A percentile compares a stretch with the other conserved stretches of the same genome.
Conservation (phyloP, 2,888 invertebrate genomes). For the Melipona bicolor region DNA sequence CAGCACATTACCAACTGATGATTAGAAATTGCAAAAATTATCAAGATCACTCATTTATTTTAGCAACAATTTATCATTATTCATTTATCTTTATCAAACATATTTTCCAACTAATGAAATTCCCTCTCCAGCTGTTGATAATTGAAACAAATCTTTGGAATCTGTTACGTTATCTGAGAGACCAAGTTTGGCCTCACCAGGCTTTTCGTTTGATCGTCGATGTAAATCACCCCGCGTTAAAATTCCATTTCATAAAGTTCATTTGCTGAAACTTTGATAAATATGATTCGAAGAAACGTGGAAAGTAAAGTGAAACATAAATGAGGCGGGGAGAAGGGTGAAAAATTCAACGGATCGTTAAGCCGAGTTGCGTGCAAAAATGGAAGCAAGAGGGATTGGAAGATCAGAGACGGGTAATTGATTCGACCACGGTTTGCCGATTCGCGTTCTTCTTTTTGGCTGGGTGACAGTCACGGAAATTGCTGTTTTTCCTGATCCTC, state of each 20-base stretch:
- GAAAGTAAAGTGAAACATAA: neutral
- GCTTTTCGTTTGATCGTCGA: neutral
- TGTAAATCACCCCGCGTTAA: neutral
- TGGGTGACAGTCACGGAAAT: conserved; percentile 37
- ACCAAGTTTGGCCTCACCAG: neutral
- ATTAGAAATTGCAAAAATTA: too few relatives aligned
- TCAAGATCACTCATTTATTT: too few relatives aligned
- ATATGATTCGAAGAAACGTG: neutral
- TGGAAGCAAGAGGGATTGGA: neutral
- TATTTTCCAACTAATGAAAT: neutral
- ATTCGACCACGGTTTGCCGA: conserved; percentile 18
- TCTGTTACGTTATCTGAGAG: neutral
- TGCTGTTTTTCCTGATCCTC: conserved; percentile 20
- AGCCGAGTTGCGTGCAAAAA: conserved; percentile 2
- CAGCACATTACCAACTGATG: too few relatives aligned
- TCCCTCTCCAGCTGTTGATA: neutral
- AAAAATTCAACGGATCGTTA: conserved; percentile 13
- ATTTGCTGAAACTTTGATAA: neutral
- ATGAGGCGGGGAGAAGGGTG: too few relatives aligned
- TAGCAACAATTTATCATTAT: too few relatives aligned
- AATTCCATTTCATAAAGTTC: neutral
- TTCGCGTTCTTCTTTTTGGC: conserved; percentile 25
- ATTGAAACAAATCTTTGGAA: neutral
- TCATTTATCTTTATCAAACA: neutral
- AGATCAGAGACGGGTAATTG: conserved; percentile 35